Evolutionary conservation across 2,113 vertebrate species (phyloP).

Genomic region (Sander lucioperca): DNA sequence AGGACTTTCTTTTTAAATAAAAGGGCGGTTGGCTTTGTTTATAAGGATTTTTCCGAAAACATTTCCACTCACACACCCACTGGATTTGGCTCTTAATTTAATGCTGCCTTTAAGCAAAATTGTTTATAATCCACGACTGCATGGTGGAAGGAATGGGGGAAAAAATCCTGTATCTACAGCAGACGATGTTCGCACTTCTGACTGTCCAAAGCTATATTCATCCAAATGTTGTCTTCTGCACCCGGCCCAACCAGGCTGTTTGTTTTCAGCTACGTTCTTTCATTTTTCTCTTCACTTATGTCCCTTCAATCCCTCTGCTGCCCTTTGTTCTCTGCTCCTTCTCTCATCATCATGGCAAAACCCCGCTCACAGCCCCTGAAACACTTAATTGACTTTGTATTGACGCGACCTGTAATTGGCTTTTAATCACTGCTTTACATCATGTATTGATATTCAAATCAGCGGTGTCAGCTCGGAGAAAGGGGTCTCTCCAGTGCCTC

Average conservation of each 20-base stretch:
- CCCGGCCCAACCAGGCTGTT: conserved; percentile 19
- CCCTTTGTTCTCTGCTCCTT: conserved; percentile 26
- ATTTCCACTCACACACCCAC: conserved; percentile 32
- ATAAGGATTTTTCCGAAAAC: conserved; percentile 54
- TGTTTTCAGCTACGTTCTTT: conserved; percentile 31
- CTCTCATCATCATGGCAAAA: conserved; percentile 43
- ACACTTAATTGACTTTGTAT: conserved; percentile 79
- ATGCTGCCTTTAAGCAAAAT: conserved; percentile 69
- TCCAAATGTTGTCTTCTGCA: conserved; percentile 7
- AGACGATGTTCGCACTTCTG: conserved; percentile 20
- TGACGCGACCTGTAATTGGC: conserved; percentile 75
- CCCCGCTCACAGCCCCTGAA: conserved; percentile 54
- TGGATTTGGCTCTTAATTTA: conserved; percentile 69
- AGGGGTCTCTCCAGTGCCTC: conserved; percentile 48
- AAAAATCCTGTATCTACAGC: conserved; percentile 44
- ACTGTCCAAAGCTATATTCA: not conserved
- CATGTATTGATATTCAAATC: conserved; percentile 85
- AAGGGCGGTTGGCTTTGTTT: conserved; percentile 51
- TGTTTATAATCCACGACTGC: conserved; percentile 75
- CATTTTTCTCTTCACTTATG: not conserved
- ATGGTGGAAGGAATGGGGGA: conserved; percentile 46
- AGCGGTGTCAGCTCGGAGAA: conserved; percentile 64
- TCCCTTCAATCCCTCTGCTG: not conserved
- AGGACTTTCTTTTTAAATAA: conserved; percentile 69
- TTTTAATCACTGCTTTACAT: conserved; percentile 84